Percentiles rank a stretch among this genome's conserved stretches.
phyloP scores from a whole-genome alignment of 2,113 vertebrate species.

The Okapia johnstoni region DNA sequence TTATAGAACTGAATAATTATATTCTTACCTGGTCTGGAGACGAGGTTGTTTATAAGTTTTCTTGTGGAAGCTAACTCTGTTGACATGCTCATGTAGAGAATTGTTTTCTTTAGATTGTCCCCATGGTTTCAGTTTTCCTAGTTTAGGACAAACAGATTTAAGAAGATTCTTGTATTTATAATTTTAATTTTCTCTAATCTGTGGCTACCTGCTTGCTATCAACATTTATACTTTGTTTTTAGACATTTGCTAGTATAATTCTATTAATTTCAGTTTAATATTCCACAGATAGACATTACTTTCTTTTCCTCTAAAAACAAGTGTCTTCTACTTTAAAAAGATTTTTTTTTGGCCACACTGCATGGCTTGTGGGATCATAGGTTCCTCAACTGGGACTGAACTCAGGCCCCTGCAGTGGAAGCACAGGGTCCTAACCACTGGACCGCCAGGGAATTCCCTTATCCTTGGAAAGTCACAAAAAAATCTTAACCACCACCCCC shows the following conservation, averaged over 20 bases:
- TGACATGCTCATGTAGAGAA: constrained; percentile 65
- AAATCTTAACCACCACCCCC: background rate
- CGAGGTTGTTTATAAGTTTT: constrained; percentile 89
- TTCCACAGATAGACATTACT: background rate
- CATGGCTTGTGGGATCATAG: background rate
- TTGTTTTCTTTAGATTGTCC: constrained; percentile 84
- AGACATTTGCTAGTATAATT: background rate
- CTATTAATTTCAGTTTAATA: constrained; percentile 16
- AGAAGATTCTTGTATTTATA: background rate
- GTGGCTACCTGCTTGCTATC: background rate
- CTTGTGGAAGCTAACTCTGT: constrained; percentile 74
- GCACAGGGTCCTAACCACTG: background rate
- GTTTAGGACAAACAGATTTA: constrained; percentile 6
- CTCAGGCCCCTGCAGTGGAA: background rate
- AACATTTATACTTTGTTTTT: background rate
- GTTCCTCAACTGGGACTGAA: background rate
- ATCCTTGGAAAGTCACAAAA: background rate
- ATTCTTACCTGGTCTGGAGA: constrained; percentile 86
- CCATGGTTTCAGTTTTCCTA: constrained; percentile 93
- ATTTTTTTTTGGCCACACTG: background rate
- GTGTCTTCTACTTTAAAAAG: background rate
- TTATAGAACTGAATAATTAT: background rate
- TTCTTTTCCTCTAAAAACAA: background rate
- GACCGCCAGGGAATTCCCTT: background rate
- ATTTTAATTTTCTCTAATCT: background rate